phyloP scores from a whole-genome alignment of 2,797 vertebrate species.

The Oreochromis grahami region DNA sequence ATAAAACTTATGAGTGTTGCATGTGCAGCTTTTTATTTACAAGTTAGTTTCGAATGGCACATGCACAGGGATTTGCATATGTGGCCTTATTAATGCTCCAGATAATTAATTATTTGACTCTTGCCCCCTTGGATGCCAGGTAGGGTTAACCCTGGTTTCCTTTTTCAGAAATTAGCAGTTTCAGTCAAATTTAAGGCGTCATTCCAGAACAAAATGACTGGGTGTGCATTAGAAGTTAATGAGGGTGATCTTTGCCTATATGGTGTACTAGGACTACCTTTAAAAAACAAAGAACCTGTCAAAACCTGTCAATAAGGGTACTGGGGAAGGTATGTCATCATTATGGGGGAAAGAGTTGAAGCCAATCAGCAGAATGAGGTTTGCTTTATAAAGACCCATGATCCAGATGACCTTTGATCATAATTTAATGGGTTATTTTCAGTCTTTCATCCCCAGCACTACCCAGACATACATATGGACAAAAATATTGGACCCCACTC shows the following conservation, averaged over 20 bases:
- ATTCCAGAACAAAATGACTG: not conserved
- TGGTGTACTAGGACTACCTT: not conserved
- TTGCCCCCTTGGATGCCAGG: not conserved
- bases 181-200: not conserved
- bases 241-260: not conserved
- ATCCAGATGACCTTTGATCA: not conserved
- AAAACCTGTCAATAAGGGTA: not conserved
- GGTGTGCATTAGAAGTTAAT: not conserved
- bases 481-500: rapidly evolving
- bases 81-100: rapidly evolving
- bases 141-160: rapidly evolving
- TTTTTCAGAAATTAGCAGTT: not conserved
- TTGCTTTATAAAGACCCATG: not conserved
- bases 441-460: not conserved
- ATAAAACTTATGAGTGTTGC: not conserved
- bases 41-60: not conserved
- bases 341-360: not conserved
- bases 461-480: not conserved
- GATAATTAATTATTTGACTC: not conserved
- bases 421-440: not conserved
- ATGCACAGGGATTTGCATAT: not conserved
- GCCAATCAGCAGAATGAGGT: not conserved
- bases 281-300: not conserved
- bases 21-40: not conserved
- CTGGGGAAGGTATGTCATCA: not conserved